phyloP scores from a whole-genome alignment of 1,140 invertebrate species.

The Zaprionus lachaisei region DNA sequence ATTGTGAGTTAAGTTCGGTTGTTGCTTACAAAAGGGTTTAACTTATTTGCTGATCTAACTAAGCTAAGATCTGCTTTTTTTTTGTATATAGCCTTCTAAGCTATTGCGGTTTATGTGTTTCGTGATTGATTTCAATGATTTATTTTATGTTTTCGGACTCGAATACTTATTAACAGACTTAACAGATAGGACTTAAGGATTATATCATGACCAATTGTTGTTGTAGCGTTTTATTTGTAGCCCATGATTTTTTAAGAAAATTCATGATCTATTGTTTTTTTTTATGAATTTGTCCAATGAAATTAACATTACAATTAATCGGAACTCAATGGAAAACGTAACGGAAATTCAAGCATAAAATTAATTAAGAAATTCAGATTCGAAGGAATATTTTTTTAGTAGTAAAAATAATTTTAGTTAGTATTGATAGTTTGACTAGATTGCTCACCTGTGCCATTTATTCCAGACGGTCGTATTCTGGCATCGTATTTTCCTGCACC shows the following conservation, averaged over 20 bases:
- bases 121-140: constrained; percentile 7
- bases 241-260: too few species aligned
- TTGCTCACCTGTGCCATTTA: constrained; percentile 94
- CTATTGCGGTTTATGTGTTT: constrained; percentile 35
- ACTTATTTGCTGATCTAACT: constrained; percentile 61
- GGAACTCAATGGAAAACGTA: constrained; percentile 2
- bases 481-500: constrained; percentile 96
- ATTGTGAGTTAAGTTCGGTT: constrained; percentile 59
- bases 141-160: constrained; percentile 4
- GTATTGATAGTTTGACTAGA: constrained; percentile 10
- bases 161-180: constrained; percentile 42
- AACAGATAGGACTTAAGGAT: constrained; percentile 27
- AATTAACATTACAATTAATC: constrained; percentile 13
- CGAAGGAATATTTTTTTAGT: constrained; percentile 8
- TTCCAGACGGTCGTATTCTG: constrained; percentile 94
- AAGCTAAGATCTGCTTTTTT: constrained; percentile 38
- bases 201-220: constrained; percentile 45
- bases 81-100: constrained; percentile 27
- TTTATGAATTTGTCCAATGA: constrained; percentile 25
- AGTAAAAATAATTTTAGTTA: neutral
- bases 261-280: neutral
- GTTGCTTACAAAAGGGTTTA: constrained; percentile 28
- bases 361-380: constrained; percentile 9
- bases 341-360: neutral
- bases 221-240: constrained; percentile 21